A percentile compares a stretch with the other conserved stretches of the same genome.
These are phyloP conservation scores for Drosophila nigromelanica DNA, from an alignment of 1,140 invertebrate genomes.

Conservation along the genomic window DNA sequence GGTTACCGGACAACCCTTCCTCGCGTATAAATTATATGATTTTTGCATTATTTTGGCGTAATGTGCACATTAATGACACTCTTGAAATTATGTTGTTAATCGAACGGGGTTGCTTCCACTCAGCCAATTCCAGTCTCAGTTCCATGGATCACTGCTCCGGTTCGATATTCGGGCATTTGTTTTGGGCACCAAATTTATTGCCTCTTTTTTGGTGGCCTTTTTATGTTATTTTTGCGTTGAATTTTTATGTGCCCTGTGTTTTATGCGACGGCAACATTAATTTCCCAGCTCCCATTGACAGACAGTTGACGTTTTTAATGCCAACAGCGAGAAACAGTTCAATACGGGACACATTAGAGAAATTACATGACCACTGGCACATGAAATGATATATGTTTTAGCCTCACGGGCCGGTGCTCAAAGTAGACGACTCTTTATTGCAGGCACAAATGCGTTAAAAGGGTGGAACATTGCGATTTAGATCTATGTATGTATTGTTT, in stretches of 20 bases:
- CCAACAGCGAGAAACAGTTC: not conserved
- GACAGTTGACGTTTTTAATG: conserved; percentile 73
- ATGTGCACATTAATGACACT: conserved; percentile 79
- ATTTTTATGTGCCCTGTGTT: conserved; percentile 65
- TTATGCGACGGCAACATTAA: conserved; percentile 61
- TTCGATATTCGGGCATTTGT: conserved; percentile 41
- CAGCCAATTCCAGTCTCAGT: conserved; percentile 1
- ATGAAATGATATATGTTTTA: conserved; percentile 61
- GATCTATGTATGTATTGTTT: not conserved
- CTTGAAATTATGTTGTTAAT: conserved; percentile 80
- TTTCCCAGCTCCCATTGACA: conserved; percentile 59
- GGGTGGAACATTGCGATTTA: conserved; percentile 2
- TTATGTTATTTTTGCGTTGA: conserved; percentile 76
- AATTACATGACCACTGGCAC: conserved; percentile 66
- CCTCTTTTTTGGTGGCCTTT: conserved; percentile 62
- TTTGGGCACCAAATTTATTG: conserved; percentile 65
- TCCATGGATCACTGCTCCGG: not conserved
- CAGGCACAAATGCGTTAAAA: not conserved
- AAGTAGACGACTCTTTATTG: not conserved
- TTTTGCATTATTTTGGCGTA: conserved; percentile 80
- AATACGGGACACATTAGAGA: conserved; percentile 58
- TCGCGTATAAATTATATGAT: conserved; percentile 74
- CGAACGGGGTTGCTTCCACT: conserved; percentile 35
- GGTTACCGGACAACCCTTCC: conserved; percentile 42
- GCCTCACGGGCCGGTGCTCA: not conserved